Percentiles rank a stretch among this genome's conserved stretches.
Conservation (phyloP, 2,797 vertebrate genomes). For the Peromyscus attwateri region DNA sequence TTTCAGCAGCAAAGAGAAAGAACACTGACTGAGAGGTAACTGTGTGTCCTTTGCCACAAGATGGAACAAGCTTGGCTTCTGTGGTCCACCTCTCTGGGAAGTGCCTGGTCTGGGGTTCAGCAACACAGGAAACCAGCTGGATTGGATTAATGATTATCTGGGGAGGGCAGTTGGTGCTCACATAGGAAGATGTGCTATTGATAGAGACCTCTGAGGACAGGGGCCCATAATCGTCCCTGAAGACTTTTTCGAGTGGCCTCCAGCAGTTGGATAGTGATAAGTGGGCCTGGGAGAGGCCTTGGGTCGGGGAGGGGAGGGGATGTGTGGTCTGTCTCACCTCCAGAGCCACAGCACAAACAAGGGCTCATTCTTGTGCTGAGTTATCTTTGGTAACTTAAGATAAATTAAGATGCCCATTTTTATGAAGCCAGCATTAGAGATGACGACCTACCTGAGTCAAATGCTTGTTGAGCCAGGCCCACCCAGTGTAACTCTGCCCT, state of each 20-base stretch:
- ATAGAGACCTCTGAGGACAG: not conserved
- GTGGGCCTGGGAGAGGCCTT: not conserved
- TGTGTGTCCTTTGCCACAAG: not conserved
- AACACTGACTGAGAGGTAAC: not conserved
- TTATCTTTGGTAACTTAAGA: not conserved
- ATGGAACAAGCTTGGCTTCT: not conserved
- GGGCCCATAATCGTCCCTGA: not conserved
- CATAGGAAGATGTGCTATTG: not conserved
- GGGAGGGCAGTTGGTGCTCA: not conserved
- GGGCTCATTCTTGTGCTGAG: not conserved
- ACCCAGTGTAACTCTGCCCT: not conserved
- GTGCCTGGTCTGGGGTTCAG: not conserved
- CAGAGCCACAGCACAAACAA: not conserved
- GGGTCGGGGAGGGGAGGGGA: too few relatives aligned
- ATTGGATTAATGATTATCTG: not conserved
- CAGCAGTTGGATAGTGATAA: not conserved
- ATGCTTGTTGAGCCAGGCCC: not conserved
- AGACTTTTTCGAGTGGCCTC: fast-evolving
- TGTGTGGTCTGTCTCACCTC: not conserved
- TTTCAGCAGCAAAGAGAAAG: not conserved
- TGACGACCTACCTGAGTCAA: not conserved
- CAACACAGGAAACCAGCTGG: not conserved
- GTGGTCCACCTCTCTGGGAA: not conserved
- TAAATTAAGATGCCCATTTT: not conserved
- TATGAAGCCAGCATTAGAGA: not conserved